Evolutionary conservation across 2,113 vertebrate genomes (phyloP).

Genomic region (Oceanodroma tethys): DNA sequence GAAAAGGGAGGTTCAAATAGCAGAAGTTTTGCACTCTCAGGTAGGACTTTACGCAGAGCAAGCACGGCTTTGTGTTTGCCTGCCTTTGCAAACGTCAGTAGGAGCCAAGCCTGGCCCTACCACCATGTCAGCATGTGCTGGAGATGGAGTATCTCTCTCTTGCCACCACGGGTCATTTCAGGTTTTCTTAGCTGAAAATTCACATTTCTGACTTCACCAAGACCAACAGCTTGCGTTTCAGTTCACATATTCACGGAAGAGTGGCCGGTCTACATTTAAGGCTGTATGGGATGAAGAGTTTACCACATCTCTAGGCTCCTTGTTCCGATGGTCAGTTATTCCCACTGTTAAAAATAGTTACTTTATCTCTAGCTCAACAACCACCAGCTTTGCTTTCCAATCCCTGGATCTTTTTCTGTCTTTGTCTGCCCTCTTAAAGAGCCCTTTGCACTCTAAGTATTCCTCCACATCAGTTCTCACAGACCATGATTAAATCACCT

Average conservation of each 20-base stretch:
- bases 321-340: constrained; percentile 18
- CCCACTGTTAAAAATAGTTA: constrained; percentile 47
- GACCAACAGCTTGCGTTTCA: not conserved
- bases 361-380: constrained; percentile 27
- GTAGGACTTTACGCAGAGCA: not conserved
- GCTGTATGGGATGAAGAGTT: not conserved
- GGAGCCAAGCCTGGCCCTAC: not conserved
- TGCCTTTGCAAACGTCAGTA: not conserved
- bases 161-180: not conserved
- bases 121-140: not conserved
- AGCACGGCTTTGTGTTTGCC: not conserved
- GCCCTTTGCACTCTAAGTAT: constrained; percentile 27
- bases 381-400: constrained; percentile 12
- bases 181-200: not conserved
- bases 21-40: not conserved
- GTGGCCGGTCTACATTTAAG: not conserved
- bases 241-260: not conserved
- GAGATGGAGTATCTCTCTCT: not conserved
- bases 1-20: not conserved
- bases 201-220: not conserved
- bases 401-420: constrained; percentile 1
- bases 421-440: constrained; percentile 31
- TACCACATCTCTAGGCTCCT: not conserved
- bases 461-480: constrained; percentile 34
- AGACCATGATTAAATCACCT: constrained; percentile 42